Evolutionary conservation across 1,140 invertebrate genomes (phyloP).

Genomic region (Reticulitermes speratus): DNA sequence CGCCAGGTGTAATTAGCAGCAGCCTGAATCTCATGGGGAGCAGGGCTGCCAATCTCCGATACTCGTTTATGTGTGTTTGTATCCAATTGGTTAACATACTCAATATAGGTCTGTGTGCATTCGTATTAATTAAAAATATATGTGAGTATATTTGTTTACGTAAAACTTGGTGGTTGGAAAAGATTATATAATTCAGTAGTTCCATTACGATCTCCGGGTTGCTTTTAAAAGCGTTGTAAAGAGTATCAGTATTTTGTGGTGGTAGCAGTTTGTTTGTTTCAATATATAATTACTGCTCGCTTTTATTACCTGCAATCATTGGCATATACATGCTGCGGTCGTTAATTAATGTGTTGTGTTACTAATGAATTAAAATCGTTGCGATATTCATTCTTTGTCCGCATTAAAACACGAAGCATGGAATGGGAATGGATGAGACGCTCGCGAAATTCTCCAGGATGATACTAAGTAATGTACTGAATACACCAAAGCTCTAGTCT

Average conservation of each 20-base stretch:
- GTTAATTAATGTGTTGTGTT: background rate
- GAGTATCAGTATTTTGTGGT: background rate
- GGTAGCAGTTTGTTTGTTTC: background rate
- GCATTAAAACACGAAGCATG: background rate
- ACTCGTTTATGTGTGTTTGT: background rate
- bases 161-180: background rate
- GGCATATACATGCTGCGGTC: background rate
- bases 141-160: background rate
- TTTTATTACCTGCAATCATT: background rate
- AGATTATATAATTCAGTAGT: background rate
- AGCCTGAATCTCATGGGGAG: background rate
- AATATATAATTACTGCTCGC: background rate
- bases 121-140: slow-evolving; percentile 1
- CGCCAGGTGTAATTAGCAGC: slow-evolving; percentile 11
- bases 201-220: background rate
- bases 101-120: background rate
- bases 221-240: background rate
- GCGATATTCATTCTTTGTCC: background rate
- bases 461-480: no score
- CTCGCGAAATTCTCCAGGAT: no score
- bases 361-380: background rate
- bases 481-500: no score
- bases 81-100: background rate
- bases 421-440: no score
- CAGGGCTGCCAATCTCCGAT: background rate